These are phyloP conservation scores for Vombatus ursinus DNA, from an alignment of 2,113 vertebrate genomes.

Conservation along the genomic window DNA sequence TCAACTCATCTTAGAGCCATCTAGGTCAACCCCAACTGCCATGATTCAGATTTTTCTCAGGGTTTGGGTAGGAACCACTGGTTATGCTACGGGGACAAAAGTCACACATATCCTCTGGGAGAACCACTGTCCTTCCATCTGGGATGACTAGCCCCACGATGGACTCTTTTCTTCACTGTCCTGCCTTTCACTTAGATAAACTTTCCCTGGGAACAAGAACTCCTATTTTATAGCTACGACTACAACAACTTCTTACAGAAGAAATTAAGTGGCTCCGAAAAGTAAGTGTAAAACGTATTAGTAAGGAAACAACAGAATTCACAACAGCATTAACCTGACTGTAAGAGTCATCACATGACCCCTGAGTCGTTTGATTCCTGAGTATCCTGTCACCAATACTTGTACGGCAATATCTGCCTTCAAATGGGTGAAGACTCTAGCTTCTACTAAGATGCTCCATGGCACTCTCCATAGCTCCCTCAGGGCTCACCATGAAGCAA, in stretches of 20 bases:
- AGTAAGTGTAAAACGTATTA: neutral
- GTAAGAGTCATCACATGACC: neutral
- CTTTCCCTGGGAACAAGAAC: neutral
- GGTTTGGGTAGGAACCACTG: neutral
- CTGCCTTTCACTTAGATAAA: neutral
- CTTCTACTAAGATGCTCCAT: neutral
- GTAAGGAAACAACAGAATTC: neutral
- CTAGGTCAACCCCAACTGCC: neutral
- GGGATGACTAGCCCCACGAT: neutral
- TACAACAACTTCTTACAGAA: neutral
- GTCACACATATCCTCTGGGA: neutral
- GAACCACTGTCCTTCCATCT: neutral
- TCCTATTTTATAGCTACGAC: neutral
- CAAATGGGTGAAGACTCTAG: neutral
- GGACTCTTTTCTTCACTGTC: neutral
- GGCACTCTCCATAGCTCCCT: neutral
- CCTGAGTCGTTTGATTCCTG: neutral
- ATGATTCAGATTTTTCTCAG: neutral
- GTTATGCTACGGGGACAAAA: neutral
- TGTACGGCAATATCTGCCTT: constrained; percentile 18
- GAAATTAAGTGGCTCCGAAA: neutral
- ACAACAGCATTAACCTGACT: neutral
- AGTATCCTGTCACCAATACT: neutral
- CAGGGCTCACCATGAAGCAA: neutral
- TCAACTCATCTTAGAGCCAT: neutral